Percentiles rank a stretch among this genome's conserved stretches.
Conservation (phyloP, 2,113 vertebrate species). For the Piaya cayana region DNA sequence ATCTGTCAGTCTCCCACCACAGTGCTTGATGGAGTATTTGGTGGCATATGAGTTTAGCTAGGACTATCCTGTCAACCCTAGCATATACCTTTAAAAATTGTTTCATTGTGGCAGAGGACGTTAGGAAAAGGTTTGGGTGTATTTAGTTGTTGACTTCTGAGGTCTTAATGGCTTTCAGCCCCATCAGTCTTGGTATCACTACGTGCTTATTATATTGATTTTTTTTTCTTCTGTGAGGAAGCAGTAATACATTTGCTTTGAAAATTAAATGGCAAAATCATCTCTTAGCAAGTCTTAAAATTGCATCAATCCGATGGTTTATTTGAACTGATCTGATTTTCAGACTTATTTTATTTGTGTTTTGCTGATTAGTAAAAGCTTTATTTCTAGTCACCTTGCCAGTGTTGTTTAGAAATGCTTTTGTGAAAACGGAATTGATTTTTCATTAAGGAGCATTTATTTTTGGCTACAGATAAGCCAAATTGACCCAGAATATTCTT, state of each 20-base stretch:
- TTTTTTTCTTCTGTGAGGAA: background rate
- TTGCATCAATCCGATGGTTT: background rate
- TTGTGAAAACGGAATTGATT: conserved; percentile 72
- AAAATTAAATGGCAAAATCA: conserved; percentile 19
- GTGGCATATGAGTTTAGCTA: background rate
- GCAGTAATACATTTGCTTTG: background rate
- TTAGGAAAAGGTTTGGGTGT: background rate
- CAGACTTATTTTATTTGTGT: background rate
- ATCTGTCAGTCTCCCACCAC: background rate
- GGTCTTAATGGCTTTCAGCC: background rate
- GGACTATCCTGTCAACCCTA: background rate
- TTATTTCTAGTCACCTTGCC: conserved; percentile 56
- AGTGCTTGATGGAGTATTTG: background rate
- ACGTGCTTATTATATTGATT: background rate
- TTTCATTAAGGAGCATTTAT: conserved; percentile 69
- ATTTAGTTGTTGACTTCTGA: background rate
- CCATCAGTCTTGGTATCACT: background rate
- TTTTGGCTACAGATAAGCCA: conserved; percentile 56
- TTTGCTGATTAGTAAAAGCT: conserved; percentile 37
- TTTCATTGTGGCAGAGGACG: background rate
- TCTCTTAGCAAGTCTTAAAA: conserved; percentile 16
- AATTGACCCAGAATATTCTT: conserved; percentile 65
- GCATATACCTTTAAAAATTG: background rate
- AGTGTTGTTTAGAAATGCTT: conserved; percentile 39
- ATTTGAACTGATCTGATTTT: background rate